Evolutionary conservation across 2,113 vertebrate species (phyloP).

Genomic region (Chrysemys picta): DNA sequence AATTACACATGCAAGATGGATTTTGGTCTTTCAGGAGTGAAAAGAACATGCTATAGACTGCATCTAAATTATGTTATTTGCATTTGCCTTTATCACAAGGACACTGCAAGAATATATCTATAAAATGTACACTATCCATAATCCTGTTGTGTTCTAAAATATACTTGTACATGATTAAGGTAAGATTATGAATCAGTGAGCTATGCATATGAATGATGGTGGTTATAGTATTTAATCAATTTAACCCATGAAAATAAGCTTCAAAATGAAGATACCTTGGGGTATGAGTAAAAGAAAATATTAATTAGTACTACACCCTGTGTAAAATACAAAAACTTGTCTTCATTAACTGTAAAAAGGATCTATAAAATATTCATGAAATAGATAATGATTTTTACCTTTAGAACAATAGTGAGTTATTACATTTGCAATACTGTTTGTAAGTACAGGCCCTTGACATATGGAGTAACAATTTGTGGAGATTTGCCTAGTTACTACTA

Average conservation of each 20-base stretch:
- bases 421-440: neutral
- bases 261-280: neutral
- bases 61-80: slow-evolving; percentile 1
- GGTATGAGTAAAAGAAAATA: neutral
- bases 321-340: neutral
- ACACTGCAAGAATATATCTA: neutral
- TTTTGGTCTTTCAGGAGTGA: neutral
- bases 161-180: fast-evolving
- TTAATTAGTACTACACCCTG: fast-evolving
- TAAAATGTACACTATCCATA: neutral
- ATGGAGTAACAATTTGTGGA: neutral
- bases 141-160: neutral
- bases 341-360: neutral
- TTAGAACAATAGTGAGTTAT: neutral
- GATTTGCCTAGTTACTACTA: neutral
- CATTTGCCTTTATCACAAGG: slow-evolving; percentile 34
- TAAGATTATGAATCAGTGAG: neutral
- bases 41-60: neutral
- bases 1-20: neutral
- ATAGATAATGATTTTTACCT: neutral
- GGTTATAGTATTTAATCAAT: neutral
- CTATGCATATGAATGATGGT: neutral
- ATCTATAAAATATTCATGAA: neutral
- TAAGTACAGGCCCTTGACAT: neutral
- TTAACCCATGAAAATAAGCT: neutral